phyloP scores from a whole-genome alignment of 1,140 invertebrate species.

The Diabrotica undecimpunctata region DNA sequence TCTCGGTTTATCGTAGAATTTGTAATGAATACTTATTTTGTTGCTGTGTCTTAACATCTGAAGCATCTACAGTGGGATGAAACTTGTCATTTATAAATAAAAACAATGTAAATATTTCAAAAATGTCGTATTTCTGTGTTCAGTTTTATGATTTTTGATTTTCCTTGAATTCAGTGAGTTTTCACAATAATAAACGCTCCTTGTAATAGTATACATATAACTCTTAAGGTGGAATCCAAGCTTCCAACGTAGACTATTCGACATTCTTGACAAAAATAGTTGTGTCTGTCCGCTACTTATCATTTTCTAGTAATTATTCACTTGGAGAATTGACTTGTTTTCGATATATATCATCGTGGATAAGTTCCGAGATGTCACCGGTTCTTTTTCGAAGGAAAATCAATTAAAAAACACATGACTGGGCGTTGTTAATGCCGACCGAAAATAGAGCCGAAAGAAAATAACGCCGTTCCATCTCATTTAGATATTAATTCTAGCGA shows the following conservation, averaged over 20 bases:
- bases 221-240: too few species aligned
- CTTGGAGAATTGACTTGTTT: neutral
- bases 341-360: conserved; percentile 1
- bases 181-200: too few species aligned
- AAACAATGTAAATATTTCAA: too few species aligned
- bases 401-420: conserved; percentile 19
- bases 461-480: conserved; percentile 16
- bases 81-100: too few species aligned
- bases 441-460: conserved; percentile 20
- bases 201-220: too few species aligned
- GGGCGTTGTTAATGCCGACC: conserved; percentile 9
- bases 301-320: conserved; percentile 3
- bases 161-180: too few species aligned
- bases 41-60: too few species aligned
- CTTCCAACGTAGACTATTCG: neutral
- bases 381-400: conserved; percentile 12
- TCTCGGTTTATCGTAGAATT: too few species aligned
- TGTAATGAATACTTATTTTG: too few species aligned
- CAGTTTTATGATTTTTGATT: too few species aligned
- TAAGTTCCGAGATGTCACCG: neutral
- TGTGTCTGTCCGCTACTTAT: neutral
- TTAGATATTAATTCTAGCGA: conserved; percentile 18
- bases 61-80: too few species aligned
- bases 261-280: conserved; percentile 1
- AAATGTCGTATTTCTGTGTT: too few species aligned